Base-by-base conservation (phyloP, 2,797 vertebrate genomes). In the Apogon hyalosoma region DNA sequence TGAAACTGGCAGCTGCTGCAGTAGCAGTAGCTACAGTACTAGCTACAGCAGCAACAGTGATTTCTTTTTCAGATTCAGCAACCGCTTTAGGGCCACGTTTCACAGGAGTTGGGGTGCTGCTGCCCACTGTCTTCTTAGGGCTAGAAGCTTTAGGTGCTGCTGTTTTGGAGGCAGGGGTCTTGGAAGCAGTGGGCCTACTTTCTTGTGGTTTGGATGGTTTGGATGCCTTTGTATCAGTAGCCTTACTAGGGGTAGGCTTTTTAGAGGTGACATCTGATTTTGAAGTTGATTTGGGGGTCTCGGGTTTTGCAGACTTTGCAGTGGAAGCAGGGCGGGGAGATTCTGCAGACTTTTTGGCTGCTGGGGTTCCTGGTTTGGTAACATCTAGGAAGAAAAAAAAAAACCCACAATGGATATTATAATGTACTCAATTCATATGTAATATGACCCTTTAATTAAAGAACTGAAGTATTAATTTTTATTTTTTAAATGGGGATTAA, bases 41-140 rank as follows among this genome's bases (percentile, higher is more conserved):
- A 36, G 82, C 77, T 13, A 80, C 77, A 3, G 77, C 72, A 4
- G 76, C 77, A 4, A 76, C 70, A 0, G 79, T 76, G 0, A 73
- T 67, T 21, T 88, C 79, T 42, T 82, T 85, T 45, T 11, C 81
- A 6, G 88, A 43, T 47, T 89, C 83, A 21, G 51, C 53, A 0
- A n/a, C 9, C 4, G 83, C 42, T 85, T 94, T 95, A 41, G 92
- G 88, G 9, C 79, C 92, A 10, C 93, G 91, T 54, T 93, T 94
- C 14, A 94, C 90, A 6, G 94, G 89, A 71, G 92, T 93, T 0
- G 94, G 92, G 6, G 93, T 93, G 78, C 86, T 93, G 83, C 90
- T 94, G 46, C 93, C 93, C 45, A 93, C 92, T 7, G 87, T 72
- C 48, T 94, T 95, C 88, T 93, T 94, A 42, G 93, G 90, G 67